phyloP scores from a whole-genome alignment of 2,797 vertebrate genomes.

The Aeoliscus strigatus region DNA sequence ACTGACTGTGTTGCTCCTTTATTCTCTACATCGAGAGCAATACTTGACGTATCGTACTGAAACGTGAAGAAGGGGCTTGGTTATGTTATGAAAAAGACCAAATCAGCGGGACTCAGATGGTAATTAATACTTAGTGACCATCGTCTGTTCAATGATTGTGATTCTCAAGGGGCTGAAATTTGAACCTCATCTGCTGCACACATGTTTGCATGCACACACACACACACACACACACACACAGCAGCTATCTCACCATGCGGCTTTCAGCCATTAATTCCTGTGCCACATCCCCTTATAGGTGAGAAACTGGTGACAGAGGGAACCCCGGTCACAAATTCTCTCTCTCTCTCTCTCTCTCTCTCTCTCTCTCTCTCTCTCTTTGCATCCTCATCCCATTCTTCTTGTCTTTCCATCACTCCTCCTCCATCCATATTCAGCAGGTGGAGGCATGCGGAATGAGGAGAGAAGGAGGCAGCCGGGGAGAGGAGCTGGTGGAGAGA shows the following conservation, averaged over 20 bases:
- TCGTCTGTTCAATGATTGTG: conserved; percentile 31
- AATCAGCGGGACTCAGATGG: conserved; percentile 7
- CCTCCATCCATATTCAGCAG: conserved; percentile 76
- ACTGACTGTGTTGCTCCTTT: neutral
- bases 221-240: conserved; percentile 28
- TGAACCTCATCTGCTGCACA: conserved; percentile 41
- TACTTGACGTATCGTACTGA: too few species aligned
- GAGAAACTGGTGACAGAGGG: conserved; percentile 70
- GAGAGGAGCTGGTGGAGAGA: conserved; percentile 24
- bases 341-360: conserved; percentile 9
- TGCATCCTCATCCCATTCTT: conserved; percentile 15
- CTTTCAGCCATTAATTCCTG: conserved; percentile 59
- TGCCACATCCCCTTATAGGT: conserved; percentile 64
- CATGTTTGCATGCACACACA: conserved; percentile 18
- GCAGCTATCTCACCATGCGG: conserved; percentile 51
- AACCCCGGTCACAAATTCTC: conserved; percentile 57
- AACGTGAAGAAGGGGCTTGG: too few species aligned
- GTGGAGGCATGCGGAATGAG: conserved; percentile 64
- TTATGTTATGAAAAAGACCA: neutral
- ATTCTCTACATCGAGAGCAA: neutral
- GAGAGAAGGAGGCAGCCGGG: conserved; percentile 34
- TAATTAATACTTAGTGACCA: conserved; percentile 11
- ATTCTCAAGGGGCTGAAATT: conserved; percentile 28
- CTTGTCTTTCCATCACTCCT: conserved; percentile 28
- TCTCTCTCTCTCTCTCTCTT: conserved; percentile 8